Evolutionary conservation across 2,888 invertebrate species (phyloP).

Genomic region (Rhogogaster chlorosoma): DNA sequence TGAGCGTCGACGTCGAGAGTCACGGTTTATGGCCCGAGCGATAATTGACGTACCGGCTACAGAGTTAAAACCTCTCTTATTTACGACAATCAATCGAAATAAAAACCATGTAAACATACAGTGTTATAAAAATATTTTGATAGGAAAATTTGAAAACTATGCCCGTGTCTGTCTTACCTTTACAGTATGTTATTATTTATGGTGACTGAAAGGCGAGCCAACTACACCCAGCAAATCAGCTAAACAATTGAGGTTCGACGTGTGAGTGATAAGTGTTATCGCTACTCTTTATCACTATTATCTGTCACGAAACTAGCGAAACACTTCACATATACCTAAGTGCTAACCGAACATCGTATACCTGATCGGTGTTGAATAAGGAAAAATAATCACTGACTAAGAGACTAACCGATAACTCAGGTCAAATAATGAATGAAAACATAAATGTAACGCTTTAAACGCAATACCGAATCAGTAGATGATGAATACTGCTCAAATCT

Average conservation of each 20-base stretch:
- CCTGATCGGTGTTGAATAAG: background rate
- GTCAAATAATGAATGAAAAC: background rate
- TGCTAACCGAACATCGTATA: background rate
- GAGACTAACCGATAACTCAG: background rate
- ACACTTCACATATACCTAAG: background rate
- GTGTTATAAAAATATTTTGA: background rate
- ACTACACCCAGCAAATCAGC: background rate
- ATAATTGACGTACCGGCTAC: conserved; percentile 16
- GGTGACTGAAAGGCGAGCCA: background rate
- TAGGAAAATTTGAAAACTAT: background rate
- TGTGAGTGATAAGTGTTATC: background rate
- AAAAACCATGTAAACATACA: background rate
- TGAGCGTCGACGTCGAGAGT: conserved; percentile 21
- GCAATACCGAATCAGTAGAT: background rate
- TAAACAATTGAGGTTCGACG: background rate
- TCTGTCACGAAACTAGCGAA: background rate
- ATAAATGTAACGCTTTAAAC: background rate
- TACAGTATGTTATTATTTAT: background rate
- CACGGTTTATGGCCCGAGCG: background rate
- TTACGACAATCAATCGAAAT: background rate
- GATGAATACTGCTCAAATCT: background rate
- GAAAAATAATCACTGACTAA: background rate
- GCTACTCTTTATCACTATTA: background rate
- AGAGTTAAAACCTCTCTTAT: background rate
- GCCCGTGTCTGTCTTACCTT: background rate